Percentiles rank a stretch among this genome's conserved stretches.
These are phyloP conservation scores for Trematomus loennbergii DNA, from an alignment of 2,113 vertebrate genomes.

Conservation along the genomic window DNA sequence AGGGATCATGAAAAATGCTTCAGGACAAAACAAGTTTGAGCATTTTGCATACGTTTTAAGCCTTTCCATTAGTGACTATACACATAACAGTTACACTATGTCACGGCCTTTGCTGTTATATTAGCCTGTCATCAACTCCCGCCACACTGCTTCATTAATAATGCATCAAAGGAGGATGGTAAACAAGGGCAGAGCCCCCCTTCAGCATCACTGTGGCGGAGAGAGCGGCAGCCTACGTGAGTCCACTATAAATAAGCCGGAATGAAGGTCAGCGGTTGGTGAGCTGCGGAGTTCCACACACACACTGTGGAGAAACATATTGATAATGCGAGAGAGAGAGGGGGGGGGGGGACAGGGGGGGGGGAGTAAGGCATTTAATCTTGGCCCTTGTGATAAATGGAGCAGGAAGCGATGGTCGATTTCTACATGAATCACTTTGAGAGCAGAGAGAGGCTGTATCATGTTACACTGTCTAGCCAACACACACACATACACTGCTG, in stretches of 20 bases:
- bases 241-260: constrained; percentile 78
- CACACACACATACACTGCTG: constrained; percentile 51
- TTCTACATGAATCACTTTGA: constrained; percentile 67
- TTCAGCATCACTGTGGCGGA: constrained; percentile 41
- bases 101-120: constrained; percentile 20
- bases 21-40: not conserved
- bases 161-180: constrained; percentile 63
- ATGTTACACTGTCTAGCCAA: constrained; percentile 64
- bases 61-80: not conserved
- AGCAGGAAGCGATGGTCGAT: constrained; percentile 65
- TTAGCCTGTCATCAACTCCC: constrained; percentile 28
- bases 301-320: constrained; percentile 41
- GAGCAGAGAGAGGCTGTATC: constrained; percentile 62
- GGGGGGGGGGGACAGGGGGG: not conserved
- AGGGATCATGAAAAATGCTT: not conserved
- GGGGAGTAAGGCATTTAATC: constrained; percentile 61
- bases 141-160: constrained; percentile 61
- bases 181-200: constrained; percentile 65
- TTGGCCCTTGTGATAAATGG: constrained; percentile 51
- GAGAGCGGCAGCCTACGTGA: constrained; percentile 71
- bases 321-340: constrained; percentile 36
- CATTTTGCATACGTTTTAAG: not conserved
- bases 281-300: constrained; percentile 31
- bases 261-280: constrained; percentile 74
- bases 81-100: constrained; percentile 6